These are phyloP conservation scores for Stenurella melanura DNA, from an alignment of 2,888 invertebrate species.

Conservation along the genomic window DNA sequence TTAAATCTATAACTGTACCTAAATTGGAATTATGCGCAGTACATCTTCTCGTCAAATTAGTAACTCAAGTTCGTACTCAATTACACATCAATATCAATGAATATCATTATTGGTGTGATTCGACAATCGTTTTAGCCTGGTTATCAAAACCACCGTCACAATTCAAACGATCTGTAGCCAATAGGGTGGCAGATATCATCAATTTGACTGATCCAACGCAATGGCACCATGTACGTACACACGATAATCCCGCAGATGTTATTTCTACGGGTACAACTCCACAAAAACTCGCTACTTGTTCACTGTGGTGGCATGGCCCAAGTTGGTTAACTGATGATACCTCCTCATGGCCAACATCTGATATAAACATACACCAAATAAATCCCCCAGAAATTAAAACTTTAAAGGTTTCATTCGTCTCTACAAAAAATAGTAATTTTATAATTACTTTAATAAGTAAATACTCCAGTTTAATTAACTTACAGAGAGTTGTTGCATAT, in stretches of 20 bases:
- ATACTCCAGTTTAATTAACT: background rate
- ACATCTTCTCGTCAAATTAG: too few species aligned
- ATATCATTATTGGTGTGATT: too few species aligned
- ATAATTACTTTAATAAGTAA: background rate
- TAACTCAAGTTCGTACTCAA: too few species aligned
- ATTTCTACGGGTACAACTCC: conserved; percentile 45
- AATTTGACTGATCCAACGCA: background rate
- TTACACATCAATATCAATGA: too few species aligned
- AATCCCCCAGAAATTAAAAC: conserved; percentile 12
- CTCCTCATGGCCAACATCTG: background rate
- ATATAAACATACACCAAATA: background rate
- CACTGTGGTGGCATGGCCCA: conserved; percentile 55
- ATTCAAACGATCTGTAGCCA: too few species aligned
- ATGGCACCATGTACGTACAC: conserved; percentile 11
- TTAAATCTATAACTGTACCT: too few species aligned
- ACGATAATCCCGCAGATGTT: conserved; percentile 59
- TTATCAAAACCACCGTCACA: too few species aligned
- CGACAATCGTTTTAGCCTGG: too few species aligned
- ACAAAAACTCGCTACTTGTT: too few species aligned
- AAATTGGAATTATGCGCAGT: too few species aligned
- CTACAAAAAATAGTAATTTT: background rate
- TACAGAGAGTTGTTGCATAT: background rate
- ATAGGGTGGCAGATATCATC: too few species aligned
- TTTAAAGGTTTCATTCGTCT: background rate
- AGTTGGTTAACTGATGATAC: background rate